A percentile compares a stretch with the other conserved stretches of the same genome.
phyloP scores from a whole-genome alignment of 2,888 invertebrate species.

The Drosophila neotestacea region DNA sequence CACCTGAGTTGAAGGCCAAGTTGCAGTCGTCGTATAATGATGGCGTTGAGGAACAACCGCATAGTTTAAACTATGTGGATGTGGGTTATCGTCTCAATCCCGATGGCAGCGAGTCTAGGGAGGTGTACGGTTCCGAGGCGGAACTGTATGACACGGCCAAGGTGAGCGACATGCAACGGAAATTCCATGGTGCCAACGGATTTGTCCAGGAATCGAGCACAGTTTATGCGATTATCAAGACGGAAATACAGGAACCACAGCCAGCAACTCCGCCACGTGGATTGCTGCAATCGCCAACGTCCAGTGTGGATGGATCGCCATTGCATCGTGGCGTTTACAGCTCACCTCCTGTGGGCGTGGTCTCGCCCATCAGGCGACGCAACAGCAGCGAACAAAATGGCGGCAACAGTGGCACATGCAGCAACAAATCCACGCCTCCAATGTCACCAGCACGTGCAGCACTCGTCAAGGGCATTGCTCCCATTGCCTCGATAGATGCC shows the following conservation, averaged over 20 bases:
- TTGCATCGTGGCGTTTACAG: conserved; percentile 65
- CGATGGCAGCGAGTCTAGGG: conserved; percentile 84
- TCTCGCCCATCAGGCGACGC: conserved; percentile 79
- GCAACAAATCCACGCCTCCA: conserved; percentile 77
- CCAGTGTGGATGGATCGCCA: conserved; percentile 66
- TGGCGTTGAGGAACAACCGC: conserved; percentile 39
- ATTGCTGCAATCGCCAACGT: conserved; percentile 63
- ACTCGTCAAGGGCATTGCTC: conserved; percentile 79
- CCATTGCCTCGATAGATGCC: conserved; percentile 82
- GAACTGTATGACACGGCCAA: conserved; percentile 84
- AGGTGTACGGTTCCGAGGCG: conserved; percentile 84
- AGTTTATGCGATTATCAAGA: conserved; percentile 85
- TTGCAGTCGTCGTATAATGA: conserved; percentile 75
- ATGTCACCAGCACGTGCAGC: conserved; percentile 70
- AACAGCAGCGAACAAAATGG: conserved; percentile 69
- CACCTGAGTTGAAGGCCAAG: conserved; percentile 87
- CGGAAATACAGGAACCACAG: conserved; percentile 69
- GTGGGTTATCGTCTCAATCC: conserved; percentile 85
- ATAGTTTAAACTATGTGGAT: conserved; percentile 84
- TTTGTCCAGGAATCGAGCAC: conserved; percentile 83
- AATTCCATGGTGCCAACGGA: conserved; percentile 83
- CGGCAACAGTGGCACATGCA: conserved; percentile 52
- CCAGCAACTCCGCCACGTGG: conserved; percentile 40
- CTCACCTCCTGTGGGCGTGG: conserved; percentile 82
- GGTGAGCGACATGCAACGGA: conserved; percentile 82